Evolutionary conservation across 37 sponge, comb jelly and placozoan species (phyloP), one percentile per base, ranked within the genome.

Genomic region (Oscarella lobularis): DNA sequence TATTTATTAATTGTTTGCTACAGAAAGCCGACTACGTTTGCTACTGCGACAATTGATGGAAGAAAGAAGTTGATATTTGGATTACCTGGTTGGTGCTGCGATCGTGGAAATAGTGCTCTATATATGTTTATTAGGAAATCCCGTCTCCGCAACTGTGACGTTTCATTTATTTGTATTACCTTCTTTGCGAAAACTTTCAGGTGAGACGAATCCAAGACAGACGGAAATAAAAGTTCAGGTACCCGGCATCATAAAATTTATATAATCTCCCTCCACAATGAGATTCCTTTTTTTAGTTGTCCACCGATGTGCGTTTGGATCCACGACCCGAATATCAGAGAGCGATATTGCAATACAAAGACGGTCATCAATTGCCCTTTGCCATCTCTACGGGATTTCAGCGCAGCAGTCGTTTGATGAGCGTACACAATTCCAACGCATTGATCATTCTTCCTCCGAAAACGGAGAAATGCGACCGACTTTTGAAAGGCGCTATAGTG

Each of bases 1-100:
- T 48, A 20, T 48, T 9, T 68, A 35, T 5, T 14, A 20, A 48
- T 48, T 20, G 2, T 41, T 72, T 74, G 68, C 9, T 73, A 29
- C 37, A 93, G 94, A 0, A 98, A 98, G 75, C 99, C 99, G 31
- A 95, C 95, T 9, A 94, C 95, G n/a, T 94, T 98, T 79, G 95
- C 90, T 35, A 89, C 95, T 2, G 38, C 68, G 6, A 67, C 36
- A 1, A 32, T 37, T 27, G 71, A 74, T 34, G 88, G 88, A 2
- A 66, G 72, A 38, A 76, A 27, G 37, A 89, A 89, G 79, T 81
- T 94, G 35, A 75, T 91, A 31, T 98, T 98, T 79, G 87, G 89
- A 54, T 83, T 98, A 2, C 99, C 99, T 77, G 99, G 96, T 86
- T 37, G 66, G 33, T 34, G 29, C n/a, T 5, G 29, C 29, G n/a